Percentiles rank a stretch among this genome's conserved stretches.
Conservation (phyloP, 1,140 invertebrate genomes). For the Ridgeia piscesae region DNA sequence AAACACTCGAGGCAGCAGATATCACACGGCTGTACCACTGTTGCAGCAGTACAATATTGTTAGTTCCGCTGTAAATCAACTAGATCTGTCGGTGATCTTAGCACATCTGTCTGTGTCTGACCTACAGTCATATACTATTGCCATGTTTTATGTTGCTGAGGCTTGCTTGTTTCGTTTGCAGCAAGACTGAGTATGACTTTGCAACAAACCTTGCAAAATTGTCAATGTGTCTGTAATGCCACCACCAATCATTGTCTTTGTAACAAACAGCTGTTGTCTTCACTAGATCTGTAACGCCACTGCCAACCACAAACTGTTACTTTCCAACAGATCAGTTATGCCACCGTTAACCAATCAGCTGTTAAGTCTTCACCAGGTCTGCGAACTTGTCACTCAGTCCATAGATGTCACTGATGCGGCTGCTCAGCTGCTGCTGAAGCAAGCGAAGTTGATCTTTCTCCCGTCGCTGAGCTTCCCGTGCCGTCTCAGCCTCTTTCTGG, state of each 20-base stretch:
- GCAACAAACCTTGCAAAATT: background rate
- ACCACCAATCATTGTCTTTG: background rate
- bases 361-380: constrained; percentile 61
- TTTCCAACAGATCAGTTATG: background rate
- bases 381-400: constrained; percentile 81
- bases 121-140: background rate
- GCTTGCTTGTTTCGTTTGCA: background rate
- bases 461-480: constrained; percentile 61
- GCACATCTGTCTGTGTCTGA: background rate
- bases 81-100: background rate
- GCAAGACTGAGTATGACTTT: background rate
- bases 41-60: background rate
- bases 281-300: background rate
- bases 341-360: background rate
- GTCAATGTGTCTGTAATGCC: background rate
- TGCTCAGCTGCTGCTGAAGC: constrained; percentile 78
- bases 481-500: constrained; percentile 61
- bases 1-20: too few relatives aligned
- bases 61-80: background rate
- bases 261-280: background rate
- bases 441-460: constrained; percentile 79
- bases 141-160: background rate
- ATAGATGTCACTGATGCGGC: constrained; percentile 82
- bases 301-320: background rate
- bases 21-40: background rate